Evolutionary conservation across 64 coral and sea anemone genomes (phyloP).

Genomic region (Orbicella faveolata): DNA sequence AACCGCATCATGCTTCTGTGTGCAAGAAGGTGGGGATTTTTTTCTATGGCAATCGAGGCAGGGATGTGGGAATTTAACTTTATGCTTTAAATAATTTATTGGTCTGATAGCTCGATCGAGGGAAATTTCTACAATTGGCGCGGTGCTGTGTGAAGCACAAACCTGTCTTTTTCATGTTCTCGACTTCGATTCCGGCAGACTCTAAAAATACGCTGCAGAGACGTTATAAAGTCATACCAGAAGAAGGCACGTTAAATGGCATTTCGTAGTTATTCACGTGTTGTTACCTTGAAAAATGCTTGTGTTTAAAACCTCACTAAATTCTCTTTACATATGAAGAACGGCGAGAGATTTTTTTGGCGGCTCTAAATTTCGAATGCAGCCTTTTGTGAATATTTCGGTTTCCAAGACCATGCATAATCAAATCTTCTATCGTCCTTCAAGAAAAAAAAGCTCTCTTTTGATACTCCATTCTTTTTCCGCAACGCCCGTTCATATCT

Average conservation of each 20-base stretch:
- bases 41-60: conserved; percentile 9
- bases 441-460: background rate
- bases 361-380: background rate
- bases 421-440: background rate
- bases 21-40: conserved; percentile 31
- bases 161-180: too few relatives aligned
- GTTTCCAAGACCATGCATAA: conserved; percentile 16
- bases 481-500: background rate
- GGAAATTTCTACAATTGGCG: background rate
- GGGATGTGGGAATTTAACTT: conserved; percentile 30
- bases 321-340: background rate
- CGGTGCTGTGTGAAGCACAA: background rate
- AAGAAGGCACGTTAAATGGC: background rate
- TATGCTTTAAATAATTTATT: conserved; percentile 20
- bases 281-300: background rate
- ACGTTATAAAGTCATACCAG: too few relatives aligned
- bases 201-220: too few relatives aligned
- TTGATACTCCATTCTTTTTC: background rate
- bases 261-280: background rate
- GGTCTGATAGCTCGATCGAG: background rate
- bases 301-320: background rate
- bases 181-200: background rate
- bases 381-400: conserved; percentile 17
- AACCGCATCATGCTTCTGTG: conserved; percentile 26
- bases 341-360: background rate